Conservation (phyloP, 2,888 invertebrate genomes). For the Salticus scenicus region DNA sequence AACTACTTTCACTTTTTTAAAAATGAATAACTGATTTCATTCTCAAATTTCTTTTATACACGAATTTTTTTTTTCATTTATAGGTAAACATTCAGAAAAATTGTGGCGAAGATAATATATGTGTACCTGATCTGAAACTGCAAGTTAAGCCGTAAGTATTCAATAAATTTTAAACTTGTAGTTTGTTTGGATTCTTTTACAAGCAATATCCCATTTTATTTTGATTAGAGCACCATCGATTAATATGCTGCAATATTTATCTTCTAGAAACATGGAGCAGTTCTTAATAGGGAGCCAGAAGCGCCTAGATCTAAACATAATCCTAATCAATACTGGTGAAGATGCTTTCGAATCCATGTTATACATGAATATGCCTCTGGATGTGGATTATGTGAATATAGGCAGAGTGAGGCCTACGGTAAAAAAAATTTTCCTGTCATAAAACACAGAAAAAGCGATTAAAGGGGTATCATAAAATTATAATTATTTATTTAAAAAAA, state of each 20-base stretch:
- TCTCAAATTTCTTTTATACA: not conserved
- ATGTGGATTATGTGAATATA: conserved; percentile 82
- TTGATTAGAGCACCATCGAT: too few species aligned
- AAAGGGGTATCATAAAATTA: too few species aligned
- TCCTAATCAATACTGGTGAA: conserved; percentile 89
- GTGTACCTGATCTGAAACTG: conserved; percentile 90
- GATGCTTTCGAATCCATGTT: conserved; percentile 94
- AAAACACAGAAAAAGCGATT: too few species aligned
- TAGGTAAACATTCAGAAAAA: conserved; percentile 85
- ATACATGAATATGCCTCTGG: conserved; percentile 86
- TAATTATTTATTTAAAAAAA: too few species aligned
- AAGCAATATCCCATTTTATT: too few species aligned
- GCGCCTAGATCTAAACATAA: conserved; percentile 86
- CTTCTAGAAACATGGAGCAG: conserved; percentile 82
- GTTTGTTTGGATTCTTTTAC: too few species aligned
- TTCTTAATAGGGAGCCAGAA: conserved; percentile 89
- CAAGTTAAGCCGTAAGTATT: conserved; percentile 81
- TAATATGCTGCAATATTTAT: not conserved
- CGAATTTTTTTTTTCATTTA: conserved; percentile 44
- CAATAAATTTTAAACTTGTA: too few species aligned
- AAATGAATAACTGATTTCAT: not conserved
- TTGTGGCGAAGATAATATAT: conserved; percentile 93
- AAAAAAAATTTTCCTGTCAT: not conserved
- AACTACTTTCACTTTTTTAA: too few species aligned
- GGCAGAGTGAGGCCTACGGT: conserved; percentile 54